Evolutionary conservation across 2,797 vertebrate species (phyloP), one percentile per base, ranked within the genome.

Genomic region (Galagoides demidoff): DNA sequence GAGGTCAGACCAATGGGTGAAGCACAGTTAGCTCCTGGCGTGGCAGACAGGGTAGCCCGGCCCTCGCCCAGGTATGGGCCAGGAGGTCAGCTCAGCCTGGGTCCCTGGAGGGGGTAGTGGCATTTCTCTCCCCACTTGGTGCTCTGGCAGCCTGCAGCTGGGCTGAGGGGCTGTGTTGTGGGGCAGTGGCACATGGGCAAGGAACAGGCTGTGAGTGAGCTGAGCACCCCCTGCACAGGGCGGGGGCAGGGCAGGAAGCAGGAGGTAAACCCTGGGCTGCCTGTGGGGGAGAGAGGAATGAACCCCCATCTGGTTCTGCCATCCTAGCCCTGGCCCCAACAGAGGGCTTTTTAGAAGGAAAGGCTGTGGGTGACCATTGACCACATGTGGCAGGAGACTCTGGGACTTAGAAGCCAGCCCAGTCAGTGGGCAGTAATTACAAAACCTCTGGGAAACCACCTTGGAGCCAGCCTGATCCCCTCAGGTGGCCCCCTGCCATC

Each of bases 171-270:
- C 23, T n/a, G 25, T 6, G 19, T 14, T 43, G 14, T 2, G 27
- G 27, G 27, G 45, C 68, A 8, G 1, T 5, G 49, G 49, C 7
- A 4, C 0, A 0, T n/a, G 83, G 57, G 14, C 0, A 0, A 4
- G 61, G 81, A 29, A 13, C 8, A 0, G 14, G 9, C 55, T n/a
- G 1, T n/a, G 14, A 5, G 39, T 25, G 55, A 13, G 23, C 12
- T 0, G 0, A 8, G 43, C 19, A 10, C 4, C 7, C 27, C 1
- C 0, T 3, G 39, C 20, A 4, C 70, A 10, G 63, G 37, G 9
- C 10, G 0, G 5, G 20, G 31, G 57, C 29, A 16, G 4, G 52
- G 49, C 63, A 12, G 64, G 20, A 23, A 25, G n/a, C 25, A 5
- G 25, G 3, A 2, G 83, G 63, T 1, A 12, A 11, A 4, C 34